Evolutionary conservation across 2,113 vertebrate genomes (phyloP).

Genomic region (Ariopsis seemanni): DNA sequence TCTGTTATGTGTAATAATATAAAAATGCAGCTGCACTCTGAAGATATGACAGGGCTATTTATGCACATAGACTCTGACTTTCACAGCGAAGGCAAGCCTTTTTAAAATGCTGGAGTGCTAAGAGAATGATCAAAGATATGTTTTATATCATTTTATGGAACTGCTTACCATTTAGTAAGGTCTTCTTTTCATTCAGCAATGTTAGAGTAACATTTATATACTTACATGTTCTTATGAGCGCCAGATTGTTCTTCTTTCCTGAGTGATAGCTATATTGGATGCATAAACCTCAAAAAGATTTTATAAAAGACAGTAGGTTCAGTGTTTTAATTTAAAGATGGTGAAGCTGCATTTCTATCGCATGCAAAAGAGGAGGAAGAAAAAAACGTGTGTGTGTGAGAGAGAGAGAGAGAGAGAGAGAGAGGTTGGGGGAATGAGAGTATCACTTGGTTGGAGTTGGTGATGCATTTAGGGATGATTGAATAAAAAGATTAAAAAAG

Average conservation of each 20-base stretch:
- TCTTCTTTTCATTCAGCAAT: slow-evolving; percentile 62
- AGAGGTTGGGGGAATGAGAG: not conserved
- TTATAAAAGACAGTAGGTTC: slow-evolving; percentile 16
- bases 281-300: slow-evolving; percentile 60
- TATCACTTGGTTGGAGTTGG: not conserved
- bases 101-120: slow-evolving; percentile 11
- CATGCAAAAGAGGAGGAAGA: not conserved
- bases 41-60: not conserved
- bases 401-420: slow-evolving; percentile 2
- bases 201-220: not conserved
- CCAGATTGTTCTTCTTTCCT: slow-evolving; percentile 40
- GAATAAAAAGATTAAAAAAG: slow-evolving; percentile 18
- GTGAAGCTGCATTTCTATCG: slow-evolving; percentile 8
- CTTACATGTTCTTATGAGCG: slow-evolving; percentile 21
- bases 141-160: slow-evolving; percentile 49
- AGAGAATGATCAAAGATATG: slow-evolving; percentile 1
- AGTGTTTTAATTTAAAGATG: slow-evolving; percentile 36
- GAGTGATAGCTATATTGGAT: slow-evolving; percentile 55
- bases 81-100: not conserved
- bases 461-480: slow-evolving; percentile 26
- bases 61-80: not conserved
- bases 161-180: slow-evolving; percentile 52
- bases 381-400: slow-evolving; percentile 3
- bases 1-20: not conserved
- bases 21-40: not conserved